A percentile compares a stretch with the other conserved stretches of the same genome.
Evolutionary conservation across 1,140 invertebrate species (phyloP).

Genomic region (Drosophila lacertosa): DNA sequence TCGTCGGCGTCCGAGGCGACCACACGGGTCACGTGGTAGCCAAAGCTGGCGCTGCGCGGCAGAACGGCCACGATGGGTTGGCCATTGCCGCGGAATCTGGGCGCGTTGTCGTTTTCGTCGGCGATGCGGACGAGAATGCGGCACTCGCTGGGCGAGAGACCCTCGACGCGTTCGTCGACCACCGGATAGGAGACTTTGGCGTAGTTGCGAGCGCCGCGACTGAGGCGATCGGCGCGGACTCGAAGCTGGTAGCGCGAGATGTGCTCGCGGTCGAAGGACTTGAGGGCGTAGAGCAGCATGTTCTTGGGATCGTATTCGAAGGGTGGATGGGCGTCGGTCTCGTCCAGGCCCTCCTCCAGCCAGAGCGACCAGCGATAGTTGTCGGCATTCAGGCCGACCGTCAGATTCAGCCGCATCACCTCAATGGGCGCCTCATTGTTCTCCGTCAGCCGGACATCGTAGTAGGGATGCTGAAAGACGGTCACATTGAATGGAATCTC

Average conservation of each 20-base stretch:
- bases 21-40: conserved; percentile 90
- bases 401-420: conserved; percentile 89
- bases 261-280: conserved; percentile 88
- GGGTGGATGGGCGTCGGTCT: conserved; percentile 79
- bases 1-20: conserved; percentile 90
- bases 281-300: conserved; percentile 88
- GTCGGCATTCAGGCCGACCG: conserved; percentile 85
- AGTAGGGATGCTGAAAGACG: conserved; percentile 90
- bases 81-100: conserved; percentile 89
- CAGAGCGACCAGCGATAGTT: conserved; percentile 75
- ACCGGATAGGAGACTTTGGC: conserved; percentile 90
- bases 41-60: conserved; percentile 90
- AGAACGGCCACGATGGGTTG: conserved; percentile 91
- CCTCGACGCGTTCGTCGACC: conserved; percentile 87
- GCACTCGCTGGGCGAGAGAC: conserved; percentile 86
- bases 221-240: conserved; percentile 86
- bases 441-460: conserved; percentile 91
- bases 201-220: conserved; percentile 85
- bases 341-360: conserved; percentile 69
- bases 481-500: conserved; percentile 69
- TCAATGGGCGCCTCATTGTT: conserved; percentile 89
- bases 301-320: conserved; percentile 90
- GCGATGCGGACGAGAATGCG: conserved; percentile 88
- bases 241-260: conserved; percentile 87
- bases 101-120: conserved; percentile 93